phyloP scores from a whole-genome alignment of 2,797 vertebrate genomes.

The Cyclopterus lumpus region DNA sequence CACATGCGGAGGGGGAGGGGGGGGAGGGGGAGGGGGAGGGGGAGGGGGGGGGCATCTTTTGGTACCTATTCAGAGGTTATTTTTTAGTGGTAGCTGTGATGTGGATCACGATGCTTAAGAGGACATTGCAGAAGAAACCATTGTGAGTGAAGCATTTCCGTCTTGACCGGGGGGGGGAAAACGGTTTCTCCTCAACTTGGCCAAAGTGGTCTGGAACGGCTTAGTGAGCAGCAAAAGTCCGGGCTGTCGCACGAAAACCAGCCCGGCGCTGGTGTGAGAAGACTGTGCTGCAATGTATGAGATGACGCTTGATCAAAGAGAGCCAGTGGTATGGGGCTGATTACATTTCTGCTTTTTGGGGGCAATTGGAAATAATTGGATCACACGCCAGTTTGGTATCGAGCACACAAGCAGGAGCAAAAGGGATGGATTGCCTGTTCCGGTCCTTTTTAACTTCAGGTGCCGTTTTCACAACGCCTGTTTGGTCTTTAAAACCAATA shows the following conservation, averaged over 20 bases:
- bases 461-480: not conserved
- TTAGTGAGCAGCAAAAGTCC: slow-evolving; percentile 28
- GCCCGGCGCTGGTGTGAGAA: slow-evolving; percentile 3
- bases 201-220: slow-evolving; percentile 46
- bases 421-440: not conserved
- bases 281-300: slow-evolving; percentile 16
- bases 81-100: slow-evolving; percentile 17
- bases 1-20: too few relatives aligned
- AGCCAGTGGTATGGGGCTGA: not conserved
- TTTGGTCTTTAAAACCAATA: not conserved
- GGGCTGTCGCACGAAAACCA: slow-evolving; percentile 34
- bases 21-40: too few relatives aligned
- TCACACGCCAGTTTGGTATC: not conserved
- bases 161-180: slow-evolving; percentile 8
- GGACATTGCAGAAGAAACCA: not conserved
- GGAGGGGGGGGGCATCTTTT: slow-evolving; percentile 26
- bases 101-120: not conserved
- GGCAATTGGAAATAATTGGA: not conserved
- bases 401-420: not conserved
- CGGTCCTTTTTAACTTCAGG: not conserved
- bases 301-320: not conserved
- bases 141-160: slow-evolving; percentile 14
- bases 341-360: not conserved
- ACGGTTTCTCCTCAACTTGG: slow-evolving; percentile 14
- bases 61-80: slow-evolving; percentile 37